Conservation (phyloP, 1,140 invertebrate genomes). For the Sinella curviseta region DNA sequence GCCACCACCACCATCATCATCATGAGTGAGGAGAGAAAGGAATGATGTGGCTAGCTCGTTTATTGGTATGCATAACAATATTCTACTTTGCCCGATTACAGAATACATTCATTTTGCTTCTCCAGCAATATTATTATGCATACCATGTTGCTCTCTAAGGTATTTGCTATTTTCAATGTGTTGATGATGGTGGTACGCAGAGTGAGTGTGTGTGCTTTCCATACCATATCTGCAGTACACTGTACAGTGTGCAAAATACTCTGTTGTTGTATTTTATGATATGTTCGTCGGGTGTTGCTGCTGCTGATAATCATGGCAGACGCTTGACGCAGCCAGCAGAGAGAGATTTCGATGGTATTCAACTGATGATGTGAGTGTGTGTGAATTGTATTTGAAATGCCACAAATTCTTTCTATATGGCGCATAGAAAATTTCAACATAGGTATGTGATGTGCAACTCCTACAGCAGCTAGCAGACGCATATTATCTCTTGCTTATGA, state of each 20-base stretch:
- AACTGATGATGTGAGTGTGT: not conserved
- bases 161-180: not conserved
- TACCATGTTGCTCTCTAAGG: slow-evolving; percentile 5
- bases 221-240: not conserved
- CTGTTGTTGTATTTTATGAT: not conserved
- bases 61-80: slow-evolving; percentile 3
- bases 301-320: not conserved
- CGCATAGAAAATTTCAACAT: too few relatives aligned
- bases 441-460: too few relatives aligned
- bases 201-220: not conserved
- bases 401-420: too few relatives aligned
- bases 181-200: not conserved
- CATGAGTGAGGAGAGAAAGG: not conserved
- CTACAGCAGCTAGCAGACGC: too few relatives aligned
- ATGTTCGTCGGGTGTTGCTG: too few relatives aligned
- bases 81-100: not conserved
- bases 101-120: not conserved
- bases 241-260: not conserved
- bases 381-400: too few relatives aligned
- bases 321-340: not conserved
- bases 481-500: too few relatives aligned
- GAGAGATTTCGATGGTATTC: not conserved
- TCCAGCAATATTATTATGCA: not conserved
- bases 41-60: not conserved
- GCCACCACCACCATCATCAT: not conserved